A percentile compares a stretch with the other conserved stretches of the same genome.
Evolutionary conservation across 1,140 invertebrate species (phyloP).

Genomic region (Globodera rostochiensis): DNA sequence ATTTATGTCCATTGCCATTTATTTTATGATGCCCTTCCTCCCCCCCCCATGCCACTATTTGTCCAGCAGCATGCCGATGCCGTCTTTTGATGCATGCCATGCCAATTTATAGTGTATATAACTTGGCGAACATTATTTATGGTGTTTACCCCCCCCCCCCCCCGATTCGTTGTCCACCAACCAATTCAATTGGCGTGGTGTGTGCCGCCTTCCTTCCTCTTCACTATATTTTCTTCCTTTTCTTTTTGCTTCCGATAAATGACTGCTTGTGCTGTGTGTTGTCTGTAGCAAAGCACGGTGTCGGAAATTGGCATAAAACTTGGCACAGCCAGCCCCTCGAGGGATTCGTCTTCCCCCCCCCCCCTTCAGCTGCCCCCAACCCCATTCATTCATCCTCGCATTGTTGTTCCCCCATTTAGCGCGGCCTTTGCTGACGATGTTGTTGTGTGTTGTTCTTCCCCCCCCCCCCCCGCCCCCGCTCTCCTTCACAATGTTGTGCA

Average conservation of each 20-base stretch:
- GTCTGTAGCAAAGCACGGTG: too few species aligned
- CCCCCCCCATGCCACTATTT: too few species aligned
- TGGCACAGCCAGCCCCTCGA: neutral
- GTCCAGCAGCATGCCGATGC: too few species aligned
- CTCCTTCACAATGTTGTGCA: neutral
- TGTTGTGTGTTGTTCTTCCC: too few species aligned
- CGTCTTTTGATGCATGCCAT: too few species aligned
- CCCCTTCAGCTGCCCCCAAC: too few species aligned
- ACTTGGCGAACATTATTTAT: too few species aligned
- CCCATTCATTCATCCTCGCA: neutral
- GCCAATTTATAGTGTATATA: too few species aligned
- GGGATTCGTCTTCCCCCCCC: neutral
- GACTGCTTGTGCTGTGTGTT: neutral
- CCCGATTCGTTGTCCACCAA: neutral
- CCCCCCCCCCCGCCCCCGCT: too few species aligned
- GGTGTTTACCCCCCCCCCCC: neutral
- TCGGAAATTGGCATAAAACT: neutral
- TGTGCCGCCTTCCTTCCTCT: neutral
- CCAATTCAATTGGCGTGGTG: neutral
- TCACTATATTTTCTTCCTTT: neutral
- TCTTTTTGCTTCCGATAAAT: neutral
- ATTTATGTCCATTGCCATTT: too few species aligned
- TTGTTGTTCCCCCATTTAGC: too few species aligned
- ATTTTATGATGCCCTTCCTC: too few species aligned
- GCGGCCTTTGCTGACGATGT: neutral